Evolutionary conservation across 2,113 vertebrate species (phyloP).

Genomic region (Pogonocichla stellata): DNA sequence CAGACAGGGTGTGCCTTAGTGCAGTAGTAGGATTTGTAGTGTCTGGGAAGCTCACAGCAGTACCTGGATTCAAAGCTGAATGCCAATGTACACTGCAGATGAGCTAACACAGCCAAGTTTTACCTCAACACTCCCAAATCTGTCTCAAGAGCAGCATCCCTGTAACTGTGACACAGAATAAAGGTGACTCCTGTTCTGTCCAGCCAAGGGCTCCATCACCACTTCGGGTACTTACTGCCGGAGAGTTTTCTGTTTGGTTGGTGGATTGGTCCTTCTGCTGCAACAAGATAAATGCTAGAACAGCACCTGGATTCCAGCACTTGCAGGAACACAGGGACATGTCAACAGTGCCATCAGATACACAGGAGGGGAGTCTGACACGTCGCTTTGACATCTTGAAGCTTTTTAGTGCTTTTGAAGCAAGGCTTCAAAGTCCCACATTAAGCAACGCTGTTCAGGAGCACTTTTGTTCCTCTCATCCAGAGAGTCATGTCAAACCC

Average conservation of each 20-base stretch:
- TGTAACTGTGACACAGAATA: neutral
- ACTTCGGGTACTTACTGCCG: accelerated
- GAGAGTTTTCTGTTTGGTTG: neutral
- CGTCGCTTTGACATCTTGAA: too few relatives aligned
- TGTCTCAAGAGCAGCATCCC: neutral
- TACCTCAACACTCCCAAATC: accelerated
- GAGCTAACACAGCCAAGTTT: neutral
- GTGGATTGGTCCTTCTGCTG: neutral
- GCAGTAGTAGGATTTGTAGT: neutral
- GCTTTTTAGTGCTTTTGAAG: too few relatives aligned
- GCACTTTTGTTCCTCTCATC: neutral
- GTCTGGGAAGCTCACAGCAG: neutral
- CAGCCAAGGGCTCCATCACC: neutral
- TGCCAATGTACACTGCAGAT: neutral
- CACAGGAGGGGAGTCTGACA: neutral
- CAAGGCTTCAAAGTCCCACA: neutral
- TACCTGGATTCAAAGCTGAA: neutral
- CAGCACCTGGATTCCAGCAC: neutral
- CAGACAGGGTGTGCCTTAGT: neutral
- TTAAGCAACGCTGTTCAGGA: neutral
- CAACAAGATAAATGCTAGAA: neutral
- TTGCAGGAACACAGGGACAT: neutral
- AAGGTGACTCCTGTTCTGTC: neutral
- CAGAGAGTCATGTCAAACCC: neutral
- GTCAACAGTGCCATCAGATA: neutral